Base-by-base conservation (phyloP, 1,140 invertebrate species). In the Nymphalis io region DNA sequence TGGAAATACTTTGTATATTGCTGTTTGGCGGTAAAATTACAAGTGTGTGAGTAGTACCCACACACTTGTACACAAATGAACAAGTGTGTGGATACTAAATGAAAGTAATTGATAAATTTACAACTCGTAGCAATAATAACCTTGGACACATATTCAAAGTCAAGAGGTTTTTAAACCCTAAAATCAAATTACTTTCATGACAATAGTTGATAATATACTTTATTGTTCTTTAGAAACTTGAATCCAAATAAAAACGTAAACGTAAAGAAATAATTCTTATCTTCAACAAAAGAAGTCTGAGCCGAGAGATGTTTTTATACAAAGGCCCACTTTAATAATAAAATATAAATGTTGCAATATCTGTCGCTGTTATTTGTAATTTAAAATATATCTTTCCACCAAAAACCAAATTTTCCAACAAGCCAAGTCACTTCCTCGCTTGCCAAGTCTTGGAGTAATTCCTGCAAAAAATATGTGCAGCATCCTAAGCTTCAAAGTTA, bases 401-500 rank as follows among this genome's bases (percentile, higher is more conserved):
- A 62, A 51, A 51, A 20, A 58, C 66, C 40, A 18, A 57, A 70
- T 39, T 40, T 59, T 63, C 51, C 6, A 8, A 33, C 27, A 8
- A 33, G 27, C 27, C 27, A 33, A 33, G 27, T 33, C 27, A 33
- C 63, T 48, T 57, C 59, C 20, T 18, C 16, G 12, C n/a, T 16
- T 57, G 68, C 51, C 68, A 59, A 69, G 51, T 63, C 51, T 63
- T 63, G 53, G 38, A 69, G 58, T 69, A 70, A 70, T 70, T 70
- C 68, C 60, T 4, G 27, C 60, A 70, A 70, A 70, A 70, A 70
- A 63, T 70, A 70, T 70, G 67, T 46, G 60, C 60, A 39, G 68
- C 61, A 48, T 59, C 60, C 68, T 63, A 59, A 59, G 68, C 60
- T 63, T 62, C 68, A 63, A 59, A 70, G 68, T 70, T 62, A 63